Percentiles rank a stretch among this genome's conserved stretches.
These are phyloP conservation scores for Xyrichtys novacula DNA, from an alignment of 2,797 vertebrate genomes.

Conservation along the genomic window DNA sequence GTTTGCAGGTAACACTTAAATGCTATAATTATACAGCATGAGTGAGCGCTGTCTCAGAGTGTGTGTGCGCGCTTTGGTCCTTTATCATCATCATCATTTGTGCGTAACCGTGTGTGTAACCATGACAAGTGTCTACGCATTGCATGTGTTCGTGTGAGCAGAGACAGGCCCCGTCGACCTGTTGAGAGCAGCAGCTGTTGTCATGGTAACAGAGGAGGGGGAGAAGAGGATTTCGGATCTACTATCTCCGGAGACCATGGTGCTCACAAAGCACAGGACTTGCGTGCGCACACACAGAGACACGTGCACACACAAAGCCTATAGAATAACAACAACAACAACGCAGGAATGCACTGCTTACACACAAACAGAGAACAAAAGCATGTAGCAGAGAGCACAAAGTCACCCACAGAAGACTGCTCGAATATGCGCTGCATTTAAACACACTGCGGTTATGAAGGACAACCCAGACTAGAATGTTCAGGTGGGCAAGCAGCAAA, in stretches of 20 bases:
- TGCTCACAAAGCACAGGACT: slow-evolving; percentile 49
- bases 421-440: slow-evolving; percentile 28
- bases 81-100: slow-evolving; percentile 22
- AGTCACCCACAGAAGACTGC: slow-evolving; percentile 13
- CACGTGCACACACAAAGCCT: slow-evolving; percentile 11
- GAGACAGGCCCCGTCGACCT: slow-evolving; percentile 74
- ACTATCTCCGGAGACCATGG: slow-evolving; percentile 66
- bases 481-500: slow-evolving; percentile 1
- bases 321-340: slow-evolving; percentile 5
- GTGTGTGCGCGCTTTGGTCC: slow-evolving; percentile 22
- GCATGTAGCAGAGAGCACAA: slow-evolving; percentile 4
- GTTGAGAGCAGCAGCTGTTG: slow-evolving; percentile 82
- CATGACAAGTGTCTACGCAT: slow-evolving; percentile 24
- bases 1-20: slow-evolving; percentile 62
- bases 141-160: slow-evolving; percentile 46
- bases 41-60: slow-evolving; percentile 16
- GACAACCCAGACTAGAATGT: slow-evolving; percentile 26
- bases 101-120: slow-evolving; percentile 17
- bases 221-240: slow-evolving; percentile 73
- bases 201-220: slow-evolving; percentile 82
- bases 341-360: slow-evolving; percentile 9
- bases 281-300: slow-evolving; percentile 2
- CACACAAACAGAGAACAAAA: slow-evolving; percentile 6
- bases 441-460: slow-evolving; percentile 29
- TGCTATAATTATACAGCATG: slow-evolving; percentile 61